Base-by-base conservation (phyloP, 2,797 vertebrate species). In the Crocodylus rhombifer region DNA sequence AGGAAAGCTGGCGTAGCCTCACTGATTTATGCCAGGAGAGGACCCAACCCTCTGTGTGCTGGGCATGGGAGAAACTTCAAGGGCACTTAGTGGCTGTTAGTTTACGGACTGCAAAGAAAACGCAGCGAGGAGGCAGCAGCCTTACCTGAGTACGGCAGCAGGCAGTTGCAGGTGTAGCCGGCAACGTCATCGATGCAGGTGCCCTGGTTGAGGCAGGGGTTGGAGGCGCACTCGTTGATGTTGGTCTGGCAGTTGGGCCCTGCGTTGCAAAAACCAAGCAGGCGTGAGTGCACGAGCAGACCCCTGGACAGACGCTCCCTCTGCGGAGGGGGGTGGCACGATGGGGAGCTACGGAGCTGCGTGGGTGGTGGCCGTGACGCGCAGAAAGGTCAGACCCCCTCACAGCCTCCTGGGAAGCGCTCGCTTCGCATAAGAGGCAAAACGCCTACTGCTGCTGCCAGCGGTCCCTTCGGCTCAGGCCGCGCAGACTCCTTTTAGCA, bases 171-270 rank as follows among this genome's bases (percentile, higher is more conserved):
- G 96, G 99, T 99, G 97, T 99, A 99, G 57, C 99, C 99, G 0
- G 99, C 99, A 0, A 99, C 98, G 0, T 99, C 99, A 1, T 99
- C 99, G 0, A 99, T 99, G 96, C 99, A 99, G 0, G 97, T 99
- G 87, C 99, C 99, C 96, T 99, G 99, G 97, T 99, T 99, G 92
- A 99, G 98, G 97, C 99, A 99, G 0, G 99, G 99, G 97, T 99
- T 99, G 95, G 99, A 99, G 3, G 99, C 99, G 4, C 99, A 99
- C 88, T 99, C 99, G 0, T 99, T 99, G 97, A 99, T 99, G 94
- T 99, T 99, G 93, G 98, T 99, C 96, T 99, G 99, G 96, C 99
- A 99, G 98, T 99, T 99, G 87, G 99, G 99, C 71, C 99, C 99
- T 99, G 96, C 3, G 92, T 88, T 17, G 33, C 62, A 30, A 60